phyloP scores from a whole-genome alignment of 1,140 invertebrate species.

The Heliconius congener region DNA sequence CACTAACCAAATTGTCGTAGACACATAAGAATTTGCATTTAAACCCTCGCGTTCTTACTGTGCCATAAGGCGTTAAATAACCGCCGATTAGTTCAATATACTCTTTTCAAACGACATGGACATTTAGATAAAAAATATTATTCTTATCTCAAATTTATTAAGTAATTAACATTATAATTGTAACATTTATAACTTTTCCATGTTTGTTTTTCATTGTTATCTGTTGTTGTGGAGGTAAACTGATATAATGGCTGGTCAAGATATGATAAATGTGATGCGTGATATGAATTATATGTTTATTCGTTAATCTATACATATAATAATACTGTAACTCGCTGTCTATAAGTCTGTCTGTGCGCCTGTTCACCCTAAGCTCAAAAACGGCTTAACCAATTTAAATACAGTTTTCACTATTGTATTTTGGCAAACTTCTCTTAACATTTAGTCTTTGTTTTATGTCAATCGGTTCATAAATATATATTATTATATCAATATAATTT shows the following conservation, averaged over 20 bases:
- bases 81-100: neutral
- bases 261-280: neutral
- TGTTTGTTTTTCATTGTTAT: slow-evolving; percentile 1
- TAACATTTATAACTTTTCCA: neutral
- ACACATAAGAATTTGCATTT: neutral
- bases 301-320: neutral
- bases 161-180: neutral
- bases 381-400: too few relatives aligned
- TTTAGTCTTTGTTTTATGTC: too few relatives aligned
- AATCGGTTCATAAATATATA: too few relatives aligned
- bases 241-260: neutral
- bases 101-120: neutral
- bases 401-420: too few relatives aligned
- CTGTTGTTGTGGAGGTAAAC: neutral
- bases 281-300: neutral
- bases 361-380: too few relatives aligned
- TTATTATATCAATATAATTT: too few relatives aligned
- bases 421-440: too few relatives aligned
- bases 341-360: too few relatives aligned
- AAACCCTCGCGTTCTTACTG: neutral
- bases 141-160: neutral
- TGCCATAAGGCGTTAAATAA: neutral
- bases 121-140: neutral
- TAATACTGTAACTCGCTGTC: neutral
- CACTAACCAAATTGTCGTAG: too few relatives aligned